Evolutionary conservation across 1,140 invertebrate species (phyloP), one percentile per base, ranked within the genome.

Genomic region (Nebria ingens): DNA sequence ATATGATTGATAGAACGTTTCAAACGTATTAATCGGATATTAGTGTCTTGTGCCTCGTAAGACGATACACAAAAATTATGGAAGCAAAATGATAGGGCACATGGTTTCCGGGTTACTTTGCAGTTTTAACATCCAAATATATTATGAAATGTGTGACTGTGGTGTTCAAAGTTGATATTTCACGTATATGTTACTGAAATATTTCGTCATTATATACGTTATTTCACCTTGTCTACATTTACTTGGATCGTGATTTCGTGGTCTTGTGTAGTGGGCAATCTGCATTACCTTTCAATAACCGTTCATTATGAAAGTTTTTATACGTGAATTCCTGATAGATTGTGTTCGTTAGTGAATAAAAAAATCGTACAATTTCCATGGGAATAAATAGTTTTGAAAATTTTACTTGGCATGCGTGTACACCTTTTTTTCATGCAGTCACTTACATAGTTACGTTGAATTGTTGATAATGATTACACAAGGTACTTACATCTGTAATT

Each of bases 101-200:
- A 76, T 76, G 73, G 73, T 74, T 74, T 75, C 67, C 65, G 64
- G 67, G 64, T 67, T 66, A 61, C 51, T 64, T 68, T 65, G 55
- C 20, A 51, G 51, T 54, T 55, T 49, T 51, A 51, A 51, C 3
- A 51, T 19, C 19, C 6, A 21, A 51, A 22, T 21, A 51, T 20
- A 15, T 12, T 20, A 51, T 20, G 21, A 21, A 21, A 51, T 19
- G 50, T 51, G 21, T 51, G 21, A 20, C 11, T 20, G 11, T 3
- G 4, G 21, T 51, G 50, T 51, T 51, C 3, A 17, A 45, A 12
- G 40, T 45, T 45, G 4, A 6, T 11, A 11, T 11, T 45, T 17
- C 9, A 9, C 9, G 17, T 17, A 45, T 45, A 12, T 4, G 4
- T 45, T 45, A 45, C 17, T 45, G 40, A 9, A 17, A 17, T 45